These are phyloP conservation scores for Heliconius nattereri DNA, from an alignment of 1,140 invertebrate species.

Conservation along the genomic window DNA sequence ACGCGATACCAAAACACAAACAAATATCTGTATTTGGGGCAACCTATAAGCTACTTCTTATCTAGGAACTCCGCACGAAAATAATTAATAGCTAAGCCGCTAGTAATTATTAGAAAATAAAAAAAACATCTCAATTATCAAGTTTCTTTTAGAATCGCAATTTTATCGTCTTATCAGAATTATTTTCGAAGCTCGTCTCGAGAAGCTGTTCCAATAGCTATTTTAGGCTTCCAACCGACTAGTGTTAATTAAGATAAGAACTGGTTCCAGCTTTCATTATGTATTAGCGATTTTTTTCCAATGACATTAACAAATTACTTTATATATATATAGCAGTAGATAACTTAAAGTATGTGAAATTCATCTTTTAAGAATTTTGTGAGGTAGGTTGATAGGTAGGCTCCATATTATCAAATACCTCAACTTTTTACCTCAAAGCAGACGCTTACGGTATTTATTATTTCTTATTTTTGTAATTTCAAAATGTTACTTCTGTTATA, in stretches of 20 bases:
- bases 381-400: no score
- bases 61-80: no score
- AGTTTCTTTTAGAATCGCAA: background rate
- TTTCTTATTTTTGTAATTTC: no score
- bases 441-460: no score
- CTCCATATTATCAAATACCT: no score
- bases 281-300: constrained; percentile 1
- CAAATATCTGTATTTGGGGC: no score
- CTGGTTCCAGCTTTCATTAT: constrained; percentile 4
- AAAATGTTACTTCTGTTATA: no score
- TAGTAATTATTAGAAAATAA: background rate
- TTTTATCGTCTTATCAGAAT: background rate
- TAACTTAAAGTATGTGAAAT: background rate
- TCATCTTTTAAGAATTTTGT: background rate
- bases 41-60: no score
- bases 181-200: background rate
- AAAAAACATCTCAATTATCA: background rate
- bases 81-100: no score
- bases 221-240: background rate
- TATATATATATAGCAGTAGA: background rate
- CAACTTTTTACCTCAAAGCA: no score
- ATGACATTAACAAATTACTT: background rate
- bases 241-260: constrained; percentile 11
- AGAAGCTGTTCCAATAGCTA: background rate
- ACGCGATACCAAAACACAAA: no score